A percentile compares a stretch with the other conserved stretches of the same genome.
Evolutionary conservation across 2,888 invertebrate genomes (phyloP).

Genomic region (Buathra laborator): DNA sequence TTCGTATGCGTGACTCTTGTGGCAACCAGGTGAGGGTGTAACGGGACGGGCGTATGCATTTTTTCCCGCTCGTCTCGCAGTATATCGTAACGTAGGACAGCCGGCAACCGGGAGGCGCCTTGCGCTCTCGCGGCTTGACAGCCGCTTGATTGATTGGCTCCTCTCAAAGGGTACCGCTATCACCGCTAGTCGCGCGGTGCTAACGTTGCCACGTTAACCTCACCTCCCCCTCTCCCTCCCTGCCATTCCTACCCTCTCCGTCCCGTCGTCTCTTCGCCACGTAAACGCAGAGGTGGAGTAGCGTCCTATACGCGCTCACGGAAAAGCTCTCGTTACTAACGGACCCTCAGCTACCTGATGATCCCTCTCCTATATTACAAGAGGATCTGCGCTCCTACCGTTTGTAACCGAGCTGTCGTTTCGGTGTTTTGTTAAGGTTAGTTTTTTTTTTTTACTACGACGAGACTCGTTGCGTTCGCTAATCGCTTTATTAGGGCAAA

Average conservation of each 20-base stretch:
- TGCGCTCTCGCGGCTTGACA: slow-evolving; percentile 71
- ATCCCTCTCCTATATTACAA: not conserved
- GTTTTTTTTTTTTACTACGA: not conserved
- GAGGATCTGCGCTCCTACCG: not conserved
- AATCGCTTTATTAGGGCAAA: too few species aligned
- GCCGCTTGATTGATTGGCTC: slow-evolving; percentile 77
- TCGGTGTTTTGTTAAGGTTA: not conserved
- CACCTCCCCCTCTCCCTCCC: slow-evolving; percentile 34
- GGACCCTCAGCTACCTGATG: slow-evolving; percentile 37
- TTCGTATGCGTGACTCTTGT: slow-evolving; percentile 51
- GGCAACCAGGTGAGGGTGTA: slow-evolving; percentile 76
- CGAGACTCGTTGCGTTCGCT: too few species aligned
- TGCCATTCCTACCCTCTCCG: not conserved
- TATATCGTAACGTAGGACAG: slow-evolving; percentile 42
- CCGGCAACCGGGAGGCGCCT: slow-evolving; percentile 52
- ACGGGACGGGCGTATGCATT: slow-evolving; percentile 37
- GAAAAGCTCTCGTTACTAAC: slow-evolving; percentile 42
- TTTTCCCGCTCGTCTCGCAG: slow-evolving; percentile 31
- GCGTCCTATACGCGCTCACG: not conserved
- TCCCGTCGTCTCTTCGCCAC: not conserved
- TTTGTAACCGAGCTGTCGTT: not conserved
- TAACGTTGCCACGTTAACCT: slow-evolving; percentile 67
- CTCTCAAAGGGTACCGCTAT: slow-evolving; percentile 79
- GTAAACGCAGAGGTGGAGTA: slow-evolving; percentile 6
- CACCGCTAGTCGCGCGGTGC: slow-evolving; percentile 69